These are phyloP conservation scores for Taphrorychus bicolor DNA, from an alignment of 2,888 invertebrate genomes.

Conservation along the genomic window DNA sequence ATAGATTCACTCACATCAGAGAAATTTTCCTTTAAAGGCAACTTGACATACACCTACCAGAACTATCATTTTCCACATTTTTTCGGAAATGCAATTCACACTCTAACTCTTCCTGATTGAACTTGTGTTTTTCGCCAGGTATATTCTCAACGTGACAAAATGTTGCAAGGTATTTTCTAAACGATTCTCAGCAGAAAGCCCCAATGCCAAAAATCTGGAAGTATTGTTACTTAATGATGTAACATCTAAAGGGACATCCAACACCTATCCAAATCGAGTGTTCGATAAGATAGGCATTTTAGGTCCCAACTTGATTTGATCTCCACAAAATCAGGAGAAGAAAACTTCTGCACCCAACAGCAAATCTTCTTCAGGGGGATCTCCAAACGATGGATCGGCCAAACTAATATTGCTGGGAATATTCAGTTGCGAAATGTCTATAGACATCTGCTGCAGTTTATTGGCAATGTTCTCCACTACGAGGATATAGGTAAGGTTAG, in stretches of 20 bases:
- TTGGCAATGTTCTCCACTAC: conserved; percentile 16
- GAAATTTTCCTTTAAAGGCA: conserved; percentile 13
- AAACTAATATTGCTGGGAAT: conserved; percentile 7
- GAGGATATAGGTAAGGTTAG: too few relatives aligned
- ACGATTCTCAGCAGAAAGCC: not conserved
- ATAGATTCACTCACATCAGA: conserved; percentile 14
- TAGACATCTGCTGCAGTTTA: conserved; percentile 5
- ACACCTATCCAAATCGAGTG: conserved; percentile 16
- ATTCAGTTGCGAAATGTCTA: not conserved
- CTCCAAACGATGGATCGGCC: conserved; percentile 10
- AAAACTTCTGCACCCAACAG: conserved; percentile 12
- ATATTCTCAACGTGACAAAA: conserved; percentile 9
- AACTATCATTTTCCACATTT: not conserved
- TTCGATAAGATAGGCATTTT: conserved; percentile 11
- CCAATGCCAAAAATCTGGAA: not conserved
- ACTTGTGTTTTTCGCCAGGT: not conserved
- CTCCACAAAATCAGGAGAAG: not conserved
- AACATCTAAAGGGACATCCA: conserved; percentile 9
- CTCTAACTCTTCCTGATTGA: conserved; percentile 11
- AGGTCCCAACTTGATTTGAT: conserved; percentile 7
- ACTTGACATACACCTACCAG: not conserved
- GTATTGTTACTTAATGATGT: not conserved
- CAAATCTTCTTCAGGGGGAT: conserved; percentile 1
- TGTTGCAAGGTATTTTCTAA: not conserved
- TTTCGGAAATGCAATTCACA: conserved; percentile 15